A percentile compares a stretch with the other conserved stretches of the same genome.
These are phyloP conservation scores for Aspidiotus destructor DNA, from an alignment of 2,888 invertebrate genomes.

Conservation along the genomic window DNA sequence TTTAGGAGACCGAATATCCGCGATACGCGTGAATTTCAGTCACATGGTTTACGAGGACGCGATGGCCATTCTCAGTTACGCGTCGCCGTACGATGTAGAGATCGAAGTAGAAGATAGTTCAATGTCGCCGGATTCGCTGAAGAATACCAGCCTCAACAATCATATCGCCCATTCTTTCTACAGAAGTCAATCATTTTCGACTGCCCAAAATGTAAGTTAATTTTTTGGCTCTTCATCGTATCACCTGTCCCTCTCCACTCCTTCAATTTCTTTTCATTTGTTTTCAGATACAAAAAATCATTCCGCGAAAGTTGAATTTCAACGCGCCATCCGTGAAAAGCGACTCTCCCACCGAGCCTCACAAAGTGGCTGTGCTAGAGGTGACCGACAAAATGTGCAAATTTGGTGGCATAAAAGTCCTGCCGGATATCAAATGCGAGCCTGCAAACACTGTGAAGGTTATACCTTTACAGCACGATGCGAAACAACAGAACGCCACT, in stretches of 20 bases:
- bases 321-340: background rate
- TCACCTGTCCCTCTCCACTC: background rate
- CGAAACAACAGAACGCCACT: constrained; percentile 20
- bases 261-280: background rate
- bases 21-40: constrained; percentile 75
- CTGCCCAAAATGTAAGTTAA: constrained; percentile 53
- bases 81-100: constrained; percentile 80
- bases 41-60: constrained; percentile 87
- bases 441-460: background rate
- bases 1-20: constrained; percentile 74
- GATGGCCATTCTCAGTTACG: constrained; percentile 76
- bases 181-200: constrained; percentile 67
- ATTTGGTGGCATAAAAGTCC: constrained; percentile 39
- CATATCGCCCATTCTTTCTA: constrained; percentile 65
- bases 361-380: constrained; percentile 36
- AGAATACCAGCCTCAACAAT: constrained; percentile 44
- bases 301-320: constrained; percentile 21
- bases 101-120: constrained; percentile 56
- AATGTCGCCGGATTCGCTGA: constrained; percentile 43
- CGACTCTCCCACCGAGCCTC: constrained; percentile 29
- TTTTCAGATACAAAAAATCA: constrained; percentile 23
- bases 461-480: background rate
- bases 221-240: background rate
- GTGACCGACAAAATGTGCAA: constrained; percentile 36
- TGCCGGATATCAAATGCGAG: constrained; percentile 37